Base-by-base conservation (phyloP, 2,888 invertebrate genomes). In the Cephus nigrinus region DNA sequence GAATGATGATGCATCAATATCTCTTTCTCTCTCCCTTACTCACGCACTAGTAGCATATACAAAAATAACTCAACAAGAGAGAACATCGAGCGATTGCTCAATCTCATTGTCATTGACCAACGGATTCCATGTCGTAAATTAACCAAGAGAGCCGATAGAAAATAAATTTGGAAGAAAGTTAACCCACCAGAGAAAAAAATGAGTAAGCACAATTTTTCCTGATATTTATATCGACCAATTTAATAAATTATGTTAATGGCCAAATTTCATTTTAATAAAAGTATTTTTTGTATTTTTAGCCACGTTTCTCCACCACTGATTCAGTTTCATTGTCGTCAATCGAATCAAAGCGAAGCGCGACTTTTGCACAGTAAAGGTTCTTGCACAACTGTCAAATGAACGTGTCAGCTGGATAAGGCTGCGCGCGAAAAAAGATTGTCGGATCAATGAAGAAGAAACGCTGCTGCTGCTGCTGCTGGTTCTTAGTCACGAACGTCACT, bases 401-500 rank as follows among this genome's bases (percentile, higher is more conserved):
- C 55, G 23, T 15, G 23, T 23, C 5, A 23, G 23, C 55, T 23
- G 55, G 2, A 55, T 55, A 55, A 55, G 23, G 55, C 55, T 55
- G 15, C 55, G 23, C 55, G 9, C 55, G 55, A 72, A 40, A 55
- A 34, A 23, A 30, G 72, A 30, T 23, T 32, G 68, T 32, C 11
- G 69, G 69, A 34, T 15, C 71, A 76, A 73, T 72, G 69, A 12
- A 74, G 74, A 69, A 55, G 71, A n/a, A 77, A 32, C 30, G 69
- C 35, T 35, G 12, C 35, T 35, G 35, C 35, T 11, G 69, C 31
- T n/a, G n/a, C n/a, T n/a, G 36, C 34, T 68, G 71, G 33, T 23
- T 36, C 35, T 36, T 31, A 55, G 74, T 75, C 77, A 71, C 71
- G 55, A 72, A 31, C 76, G 75, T 72, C 74, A 79, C 78, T 82